Percentiles rank a stretch among this genome's conserved stretches.
These are phyloP conservation scores for Atherinosoma microstoma DNA, from an alignment of 2,797 vertebrate species.

Conservation along the genomic window DNA sequence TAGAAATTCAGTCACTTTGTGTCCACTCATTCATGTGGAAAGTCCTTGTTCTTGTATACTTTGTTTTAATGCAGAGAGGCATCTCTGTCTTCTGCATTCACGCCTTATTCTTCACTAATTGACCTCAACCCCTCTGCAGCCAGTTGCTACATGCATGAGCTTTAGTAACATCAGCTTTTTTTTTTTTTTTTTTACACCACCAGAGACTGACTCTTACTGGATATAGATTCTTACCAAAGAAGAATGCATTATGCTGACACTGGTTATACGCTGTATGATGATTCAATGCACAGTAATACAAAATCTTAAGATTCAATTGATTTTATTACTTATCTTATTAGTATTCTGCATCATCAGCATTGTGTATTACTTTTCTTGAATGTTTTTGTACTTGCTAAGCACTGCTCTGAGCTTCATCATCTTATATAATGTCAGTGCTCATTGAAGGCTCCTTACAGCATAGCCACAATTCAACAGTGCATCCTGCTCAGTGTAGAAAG, in stretches of 20 bases:
- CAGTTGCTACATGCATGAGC: constrained; percentile 45
- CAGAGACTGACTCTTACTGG: constrained; percentile 41
- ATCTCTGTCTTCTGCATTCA: constrained; percentile 74
- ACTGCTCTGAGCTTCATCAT: constrained; percentile 61
- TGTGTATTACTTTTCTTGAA: constrained; percentile 56
- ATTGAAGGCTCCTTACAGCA: constrained; percentile 52
- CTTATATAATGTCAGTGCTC: constrained; percentile 52
- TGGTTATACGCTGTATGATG: constrained; percentile 64
- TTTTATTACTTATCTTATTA: constrained; percentile 75
- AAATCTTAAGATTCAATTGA: constrained; percentile 71
- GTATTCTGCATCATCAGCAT: constrained; percentile 75
- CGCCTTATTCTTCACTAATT: constrained; percentile 57
- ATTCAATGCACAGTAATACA: constrained; percentile 69
- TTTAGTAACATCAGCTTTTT: constrained; percentile 31
- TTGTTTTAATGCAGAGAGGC: constrained; percentile 77
- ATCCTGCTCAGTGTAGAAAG: constrained; percentile 42
- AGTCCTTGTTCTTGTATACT: constrained; percentile 61
- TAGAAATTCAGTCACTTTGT: constrained; percentile 73
- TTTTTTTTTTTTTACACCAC: constrained; percentile 1
- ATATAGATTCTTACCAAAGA: constrained; percentile 55
- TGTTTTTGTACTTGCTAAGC: constrained; percentile 64
- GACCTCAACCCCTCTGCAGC: constrained; percentile 40
- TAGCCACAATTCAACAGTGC: constrained; percentile 42
- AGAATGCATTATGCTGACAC: constrained; percentile 66
- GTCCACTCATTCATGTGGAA: constrained; percentile 74